phyloP scores from a whole-genome alignment of 1,140 invertebrate species.

The Danaus melanippus region DNA sequence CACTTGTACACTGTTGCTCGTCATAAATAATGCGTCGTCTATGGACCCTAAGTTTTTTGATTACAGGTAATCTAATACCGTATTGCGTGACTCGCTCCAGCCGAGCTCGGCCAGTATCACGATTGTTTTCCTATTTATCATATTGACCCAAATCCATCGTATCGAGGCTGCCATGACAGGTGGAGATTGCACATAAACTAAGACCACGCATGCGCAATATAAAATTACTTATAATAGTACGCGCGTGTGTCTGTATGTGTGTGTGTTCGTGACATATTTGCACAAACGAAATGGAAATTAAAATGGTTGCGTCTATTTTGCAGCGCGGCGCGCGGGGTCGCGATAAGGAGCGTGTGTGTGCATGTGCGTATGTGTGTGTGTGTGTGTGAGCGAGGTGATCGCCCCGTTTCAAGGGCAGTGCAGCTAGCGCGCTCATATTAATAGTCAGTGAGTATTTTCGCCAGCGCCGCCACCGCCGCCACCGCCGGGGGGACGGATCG shows the following conservation, averaged over 20 bases:
- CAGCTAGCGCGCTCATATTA: slow-evolving; percentile 64
- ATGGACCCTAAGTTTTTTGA: too few species aligned
- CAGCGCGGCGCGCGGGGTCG: slow-evolving; percentile 50
- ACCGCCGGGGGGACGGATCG: slow-evolving; percentile 57
- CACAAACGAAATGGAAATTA: slow-evolving; percentile 66
- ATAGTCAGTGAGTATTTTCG: slow-evolving; percentile 69
- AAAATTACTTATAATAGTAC: slow-evolving; percentile 12
- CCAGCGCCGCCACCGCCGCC: slow-evolving; percentile 34
- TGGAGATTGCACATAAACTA: slow-evolving; percentile 13
- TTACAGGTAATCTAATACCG: too few species aligned
- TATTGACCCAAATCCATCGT: slow-evolving; percentile 28
- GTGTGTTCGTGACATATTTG: slow-evolving; percentile 20
- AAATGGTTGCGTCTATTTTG: slow-evolving; percentile 53
- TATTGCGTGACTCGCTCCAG: slow-evolving; percentile 26
- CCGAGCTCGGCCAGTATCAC: slow-evolving; percentile 18
- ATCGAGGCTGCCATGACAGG: slow-evolving; percentile 13
- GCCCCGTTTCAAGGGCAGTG: slow-evolving; percentile 67
- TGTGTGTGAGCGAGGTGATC: slow-evolving; percentile 61
- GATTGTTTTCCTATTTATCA: slow-evolving; percentile 30
- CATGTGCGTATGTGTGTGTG: slow-evolving; percentile 34
- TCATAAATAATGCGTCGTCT: too few species aligned
- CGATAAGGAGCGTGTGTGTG: slow-evolving; percentile 37
- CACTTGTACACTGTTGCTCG: too few species aligned
- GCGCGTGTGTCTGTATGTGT: slow-evolving; percentile 1
- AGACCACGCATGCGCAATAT: slow-evolving; percentile 7